Percentiles rank a stretch among this genome's conserved stretches.
Evolutionary conservation across 2,797 vertebrate species (phyloP).

Genomic region (Poecilia gillii): DNA sequence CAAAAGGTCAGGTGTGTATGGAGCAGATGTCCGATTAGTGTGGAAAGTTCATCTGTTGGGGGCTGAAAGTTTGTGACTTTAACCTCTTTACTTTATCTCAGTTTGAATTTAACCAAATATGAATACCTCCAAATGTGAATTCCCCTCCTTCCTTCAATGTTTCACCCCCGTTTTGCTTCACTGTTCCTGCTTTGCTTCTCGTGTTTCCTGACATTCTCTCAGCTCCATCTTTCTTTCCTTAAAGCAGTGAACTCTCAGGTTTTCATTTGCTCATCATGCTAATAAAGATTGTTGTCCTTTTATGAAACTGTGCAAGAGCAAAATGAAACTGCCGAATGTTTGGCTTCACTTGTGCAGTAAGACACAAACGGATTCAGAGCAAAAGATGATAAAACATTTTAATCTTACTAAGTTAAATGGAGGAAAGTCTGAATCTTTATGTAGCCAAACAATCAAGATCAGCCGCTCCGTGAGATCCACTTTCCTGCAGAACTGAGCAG

Average conservation of each 20-base stretch:
- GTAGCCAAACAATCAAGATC: slow-evolving; percentile 3
- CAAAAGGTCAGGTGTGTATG: slow-evolving; percentile 48
- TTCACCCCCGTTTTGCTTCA: neutral
- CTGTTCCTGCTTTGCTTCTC: neutral
- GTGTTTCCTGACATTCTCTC: neutral
- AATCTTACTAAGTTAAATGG: slow-evolving; percentile 18
- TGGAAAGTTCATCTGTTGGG: slow-evolving; percentile 38
- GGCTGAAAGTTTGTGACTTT: slow-evolving; percentile 44
- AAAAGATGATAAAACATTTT: neutral
- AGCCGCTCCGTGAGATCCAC: neutral
- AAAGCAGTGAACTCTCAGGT: neutral
- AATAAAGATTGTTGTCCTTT: slow-evolving; percentile 1
- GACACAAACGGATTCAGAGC: slow-evolving; percentile 6
- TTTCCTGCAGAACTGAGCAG: slow-evolving; percentile 1
- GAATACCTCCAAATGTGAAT: slow-evolving; percentile 24
- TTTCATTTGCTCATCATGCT: slow-evolving; percentile 3
- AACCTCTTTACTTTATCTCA: slow-evolving; percentile 41
- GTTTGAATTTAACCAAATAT: slow-evolving; percentile 50
- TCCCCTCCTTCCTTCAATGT: too few species aligned
- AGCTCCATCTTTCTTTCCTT: neutral
- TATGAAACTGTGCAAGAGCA: neutral
- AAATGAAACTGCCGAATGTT: slow-evolving; percentile 5
- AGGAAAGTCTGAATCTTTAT: slow-evolving; percentile 13
- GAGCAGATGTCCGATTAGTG: slow-evolving; percentile 29
- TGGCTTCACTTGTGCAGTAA: slow-evolving; percentile 29